Conservation (phyloP, 2,888 invertebrate genomes). For the Protodeltote pygarga region DNA sequence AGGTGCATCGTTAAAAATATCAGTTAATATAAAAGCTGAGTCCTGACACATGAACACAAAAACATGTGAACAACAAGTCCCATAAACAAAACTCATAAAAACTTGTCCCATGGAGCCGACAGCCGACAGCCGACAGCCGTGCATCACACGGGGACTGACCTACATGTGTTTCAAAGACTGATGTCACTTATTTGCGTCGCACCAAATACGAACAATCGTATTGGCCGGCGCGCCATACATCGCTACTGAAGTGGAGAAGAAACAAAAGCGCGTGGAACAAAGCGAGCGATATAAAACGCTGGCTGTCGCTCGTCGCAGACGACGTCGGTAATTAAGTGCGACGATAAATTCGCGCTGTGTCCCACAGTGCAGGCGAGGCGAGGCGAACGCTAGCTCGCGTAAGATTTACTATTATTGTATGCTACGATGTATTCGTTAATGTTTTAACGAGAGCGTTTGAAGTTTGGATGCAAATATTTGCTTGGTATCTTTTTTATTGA, state of each 20-base stretch:
- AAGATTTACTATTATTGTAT: constrained; percentile 39
- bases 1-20: too few species aligned
- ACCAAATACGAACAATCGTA: constrained; percentile 18
- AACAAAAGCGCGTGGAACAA: constrained; percentile 30
- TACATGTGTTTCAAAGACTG: constrained; percentile 39
- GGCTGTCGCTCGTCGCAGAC: constrained; percentile 9
- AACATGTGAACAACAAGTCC: constrained; percentile 41
- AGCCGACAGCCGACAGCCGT: too few species aligned
- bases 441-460: constrained; percentile 22
- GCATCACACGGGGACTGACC: constrained; percentile 28
- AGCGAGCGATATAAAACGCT: constrained; percentile 26
- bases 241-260: constrained; percentile 28
- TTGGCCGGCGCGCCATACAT: constrained; percentile 18
- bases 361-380: neutral
- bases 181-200: constrained; percentile 34
- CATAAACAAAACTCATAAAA: constrained; percentile 53
- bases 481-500: neutral
- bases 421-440: constrained; percentile 19
- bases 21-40: too few species aligned
- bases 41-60: too few species aligned
- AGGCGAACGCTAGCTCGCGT: constrained; percentile 5
- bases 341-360: constrained; percentile 50
- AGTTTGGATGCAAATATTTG: constrained; percentile 4
- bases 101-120: constrained; percentile 19
- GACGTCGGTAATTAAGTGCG: constrained; percentile 52